These are phyloP conservation scores for Mycteria americana DNA, from an alignment of 2,797 vertebrate species.

Conservation along the genomic window DNA sequence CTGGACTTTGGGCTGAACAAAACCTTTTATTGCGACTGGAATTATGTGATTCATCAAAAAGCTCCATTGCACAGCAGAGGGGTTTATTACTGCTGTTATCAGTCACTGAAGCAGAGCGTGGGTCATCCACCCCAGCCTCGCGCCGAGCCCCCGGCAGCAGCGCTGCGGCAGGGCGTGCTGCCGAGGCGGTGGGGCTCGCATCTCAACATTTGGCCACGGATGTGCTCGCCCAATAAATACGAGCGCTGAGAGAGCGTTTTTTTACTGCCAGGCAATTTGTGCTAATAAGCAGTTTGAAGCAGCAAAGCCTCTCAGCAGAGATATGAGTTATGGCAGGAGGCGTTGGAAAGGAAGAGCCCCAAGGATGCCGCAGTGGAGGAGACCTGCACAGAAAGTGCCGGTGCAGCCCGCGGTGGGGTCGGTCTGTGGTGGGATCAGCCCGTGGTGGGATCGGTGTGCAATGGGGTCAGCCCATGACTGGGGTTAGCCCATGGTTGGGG, in stretches of 20 bases:
- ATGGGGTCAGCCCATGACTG: not conserved
- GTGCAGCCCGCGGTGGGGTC: fast-evolving
- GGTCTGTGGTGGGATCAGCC: not conserved
- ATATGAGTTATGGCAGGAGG: conserved; percentile 23
- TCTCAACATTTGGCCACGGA: fast-evolving
- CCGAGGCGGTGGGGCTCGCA: fast-evolving
- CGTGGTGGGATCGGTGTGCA: fast-evolving
- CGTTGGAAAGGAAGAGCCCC: not conserved
- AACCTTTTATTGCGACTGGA: not conserved
- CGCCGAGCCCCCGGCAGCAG: fast-evolving
- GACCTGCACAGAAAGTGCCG: fast-evolving
- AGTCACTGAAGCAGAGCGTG: fast-evolving
- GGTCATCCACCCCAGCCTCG: not conserved
- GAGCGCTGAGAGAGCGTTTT: not conserved
- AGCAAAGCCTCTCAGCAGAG: not conserved
- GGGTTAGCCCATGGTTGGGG: not conserved
- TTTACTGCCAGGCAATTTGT: conserved; percentile 29
- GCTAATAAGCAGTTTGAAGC: conserved; percentile 19
- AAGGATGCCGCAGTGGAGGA: not conserved
- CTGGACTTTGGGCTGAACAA: not conserved
- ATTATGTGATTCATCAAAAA: not conserved
- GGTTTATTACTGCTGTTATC: not conserved
- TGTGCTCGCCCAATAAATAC: fast-evolving
- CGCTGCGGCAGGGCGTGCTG: not conserved
- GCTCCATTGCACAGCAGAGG: fast-evolving